Conservation (phyloP, 2,888 invertebrate genomes). For the Rhamnusium bicolor region DNA sequence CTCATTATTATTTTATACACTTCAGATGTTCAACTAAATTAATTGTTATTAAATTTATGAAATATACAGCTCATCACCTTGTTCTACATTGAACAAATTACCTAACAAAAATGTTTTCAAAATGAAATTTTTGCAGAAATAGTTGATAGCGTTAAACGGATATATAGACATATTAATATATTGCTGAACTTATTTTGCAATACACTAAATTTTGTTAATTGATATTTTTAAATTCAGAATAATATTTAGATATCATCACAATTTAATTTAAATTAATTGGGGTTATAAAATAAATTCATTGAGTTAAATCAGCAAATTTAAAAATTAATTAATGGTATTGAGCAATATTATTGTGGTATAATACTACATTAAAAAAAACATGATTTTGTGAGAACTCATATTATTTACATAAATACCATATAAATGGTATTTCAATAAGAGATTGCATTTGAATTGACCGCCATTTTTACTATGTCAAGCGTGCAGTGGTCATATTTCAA, state of each 20-base stretch:
- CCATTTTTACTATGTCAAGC: too few species aligned
- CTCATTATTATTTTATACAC: neutral
- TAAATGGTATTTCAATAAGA: too few species aligned
- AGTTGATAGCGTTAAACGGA: neutral
- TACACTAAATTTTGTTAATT: neutral
- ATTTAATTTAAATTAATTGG: neutral
- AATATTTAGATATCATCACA: neutral
- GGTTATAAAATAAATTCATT: neutral
- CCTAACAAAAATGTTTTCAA: neutral
- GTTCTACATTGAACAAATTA: neutral
- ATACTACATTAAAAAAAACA: too few species aligned
- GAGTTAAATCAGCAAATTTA: neutral
- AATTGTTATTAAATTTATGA: neutral
- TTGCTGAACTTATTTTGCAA: neutral
- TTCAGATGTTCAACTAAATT: neutral
- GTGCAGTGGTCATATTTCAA: too few species aligned
- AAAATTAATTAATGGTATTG: neutral
- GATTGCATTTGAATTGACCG: too few species aligned
- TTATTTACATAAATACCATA: too few species aligned
- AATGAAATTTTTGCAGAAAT: neutral
- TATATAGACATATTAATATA: neutral
- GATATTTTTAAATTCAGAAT: neutral
- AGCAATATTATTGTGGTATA: too few species aligned
- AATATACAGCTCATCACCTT: neutral
- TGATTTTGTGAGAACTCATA: too few species aligned